A percentile compares a stretch with the other conserved stretches of the same genome.
Conservation (phyloP, 1,140 invertebrate species). For the Phortica variegata region DNA sequence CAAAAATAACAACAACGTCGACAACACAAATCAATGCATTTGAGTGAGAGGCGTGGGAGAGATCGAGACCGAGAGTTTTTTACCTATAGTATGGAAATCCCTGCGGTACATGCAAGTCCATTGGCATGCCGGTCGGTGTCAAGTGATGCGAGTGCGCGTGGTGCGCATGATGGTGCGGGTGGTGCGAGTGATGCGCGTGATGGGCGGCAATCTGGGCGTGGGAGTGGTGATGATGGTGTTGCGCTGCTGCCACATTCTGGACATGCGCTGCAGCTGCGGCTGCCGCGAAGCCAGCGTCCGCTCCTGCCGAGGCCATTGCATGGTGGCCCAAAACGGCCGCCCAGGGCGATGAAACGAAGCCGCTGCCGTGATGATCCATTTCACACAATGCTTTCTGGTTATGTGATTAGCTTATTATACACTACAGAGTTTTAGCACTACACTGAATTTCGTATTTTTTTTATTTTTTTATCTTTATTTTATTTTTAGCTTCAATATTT, state of each 20-base stretch:
- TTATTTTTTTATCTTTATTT: constrained; percentile 18
- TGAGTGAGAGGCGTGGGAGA: constrained; percentile 1
- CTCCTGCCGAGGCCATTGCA: constrained; percentile 48
- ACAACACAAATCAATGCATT: background rate
- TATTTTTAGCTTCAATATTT: too few relatives aligned
- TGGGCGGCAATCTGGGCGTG: constrained; percentile 13
- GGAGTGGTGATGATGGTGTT: constrained; percentile 50
- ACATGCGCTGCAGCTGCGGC: constrained; percentile 55
- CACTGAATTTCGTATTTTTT: constrained; percentile 1
- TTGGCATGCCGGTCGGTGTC: constrained; percentile 65
- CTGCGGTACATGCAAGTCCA: constrained; percentile 84
- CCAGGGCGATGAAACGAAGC: constrained; percentile 70
- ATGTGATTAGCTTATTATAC: background rate
- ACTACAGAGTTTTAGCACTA: background rate
- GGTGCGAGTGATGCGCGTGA: constrained; percentile 42
- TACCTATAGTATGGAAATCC: constrained; percentile 87
- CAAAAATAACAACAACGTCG: constrained; percentile 2
- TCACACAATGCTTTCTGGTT: too few relatives aligned
- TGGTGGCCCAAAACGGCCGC: constrained; percentile 69
- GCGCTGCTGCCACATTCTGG: constrained; percentile 35
- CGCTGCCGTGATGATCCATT: constrained; percentile 68
- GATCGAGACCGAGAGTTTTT: constrained; percentile 16
- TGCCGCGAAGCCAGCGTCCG: constrained; percentile 58
- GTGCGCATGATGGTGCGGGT: constrained; percentile 41
- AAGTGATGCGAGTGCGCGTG: constrained; percentile 42